These are phyloP conservation scores for Monopis laevigella DNA, from an alignment of 2,888 invertebrate species.

Conservation along the genomic window DNA sequence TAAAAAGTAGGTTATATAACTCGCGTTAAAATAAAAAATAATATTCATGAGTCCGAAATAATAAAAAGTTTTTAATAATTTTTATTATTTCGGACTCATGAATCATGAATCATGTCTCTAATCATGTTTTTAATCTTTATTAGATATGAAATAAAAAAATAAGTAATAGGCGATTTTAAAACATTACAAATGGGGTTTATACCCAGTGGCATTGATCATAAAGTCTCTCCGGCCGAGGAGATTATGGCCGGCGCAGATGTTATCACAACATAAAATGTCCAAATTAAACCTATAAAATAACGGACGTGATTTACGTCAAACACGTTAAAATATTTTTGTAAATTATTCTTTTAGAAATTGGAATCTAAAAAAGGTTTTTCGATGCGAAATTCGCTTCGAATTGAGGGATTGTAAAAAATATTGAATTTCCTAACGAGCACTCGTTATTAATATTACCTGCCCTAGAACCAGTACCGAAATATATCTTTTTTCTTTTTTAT, in stretches of 20 bases:
- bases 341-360: slow-evolving; percentile 1
- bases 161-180: neutral
- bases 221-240: neutral
- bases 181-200: neutral
- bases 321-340: slow-evolving; percentile 4
- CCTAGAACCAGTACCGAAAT: no score
- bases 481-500: no score
- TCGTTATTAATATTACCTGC: no score
- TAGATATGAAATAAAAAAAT: neutral
- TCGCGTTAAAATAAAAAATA: no score
- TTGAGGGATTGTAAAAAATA: neutral
- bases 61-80: no score
- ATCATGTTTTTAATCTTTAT: neutral
- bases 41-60: no score
- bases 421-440: slow-evolving; percentile 6
- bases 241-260: slow-evolving; percentile 45
- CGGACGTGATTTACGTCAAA: no score
- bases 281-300: no score
- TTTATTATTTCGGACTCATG: no score
- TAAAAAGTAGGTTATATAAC: no score
- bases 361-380: slow-evolving; percentile 1
- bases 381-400: slow-evolving; percentile 5
- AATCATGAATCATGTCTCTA: neutral
- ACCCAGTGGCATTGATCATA: neutral
- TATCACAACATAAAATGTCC: slow-evolving; percentile 56